phyloP scores from a whole-genome alignment of 2,797 vertebrate genomes.

The Eulemur albifrons region DNA sequence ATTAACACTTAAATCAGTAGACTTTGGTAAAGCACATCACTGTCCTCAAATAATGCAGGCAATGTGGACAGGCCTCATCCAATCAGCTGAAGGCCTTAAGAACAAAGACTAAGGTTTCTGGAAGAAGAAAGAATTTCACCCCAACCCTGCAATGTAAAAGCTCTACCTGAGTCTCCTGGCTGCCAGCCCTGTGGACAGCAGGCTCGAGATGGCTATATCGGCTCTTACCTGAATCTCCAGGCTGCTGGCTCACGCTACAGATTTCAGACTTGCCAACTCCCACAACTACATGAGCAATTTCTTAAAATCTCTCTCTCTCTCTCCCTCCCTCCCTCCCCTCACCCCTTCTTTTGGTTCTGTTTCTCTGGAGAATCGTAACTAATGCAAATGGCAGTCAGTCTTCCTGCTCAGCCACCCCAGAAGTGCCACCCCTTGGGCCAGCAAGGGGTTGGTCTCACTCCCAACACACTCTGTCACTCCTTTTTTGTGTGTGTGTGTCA shows the following conservation, averaged over 20 bases:
- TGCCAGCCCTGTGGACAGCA: neutral
- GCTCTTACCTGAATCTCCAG: neutral
- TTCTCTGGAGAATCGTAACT: neutral
- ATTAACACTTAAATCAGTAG: neutral
- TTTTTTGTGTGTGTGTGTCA: neutral
- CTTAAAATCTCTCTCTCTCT: neutral
- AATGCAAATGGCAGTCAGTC: neutral
- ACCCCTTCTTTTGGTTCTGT: neutral
- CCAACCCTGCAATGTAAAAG: neutral
- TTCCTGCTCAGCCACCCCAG: neutral
- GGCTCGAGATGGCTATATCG: neutral
- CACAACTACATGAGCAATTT: neutral
- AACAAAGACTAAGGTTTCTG: neutral
- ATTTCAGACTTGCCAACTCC: neutral
- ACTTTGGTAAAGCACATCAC: neutral
- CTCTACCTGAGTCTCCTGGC: neutral
- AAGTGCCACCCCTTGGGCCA: neutral
- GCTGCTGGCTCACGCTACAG: neutral
- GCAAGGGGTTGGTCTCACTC: neutral
- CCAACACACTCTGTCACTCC: neutral
- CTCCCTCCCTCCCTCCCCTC: neutral
- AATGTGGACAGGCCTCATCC: too few species aligned
- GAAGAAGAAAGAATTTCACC: neutral
- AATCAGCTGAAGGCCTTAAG: neutral
- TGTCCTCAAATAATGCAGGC: neutral